phyloP scores from a whole-genome alignment of 64 coral and sea anemone species.

The Anthopleura sola region DNA sequence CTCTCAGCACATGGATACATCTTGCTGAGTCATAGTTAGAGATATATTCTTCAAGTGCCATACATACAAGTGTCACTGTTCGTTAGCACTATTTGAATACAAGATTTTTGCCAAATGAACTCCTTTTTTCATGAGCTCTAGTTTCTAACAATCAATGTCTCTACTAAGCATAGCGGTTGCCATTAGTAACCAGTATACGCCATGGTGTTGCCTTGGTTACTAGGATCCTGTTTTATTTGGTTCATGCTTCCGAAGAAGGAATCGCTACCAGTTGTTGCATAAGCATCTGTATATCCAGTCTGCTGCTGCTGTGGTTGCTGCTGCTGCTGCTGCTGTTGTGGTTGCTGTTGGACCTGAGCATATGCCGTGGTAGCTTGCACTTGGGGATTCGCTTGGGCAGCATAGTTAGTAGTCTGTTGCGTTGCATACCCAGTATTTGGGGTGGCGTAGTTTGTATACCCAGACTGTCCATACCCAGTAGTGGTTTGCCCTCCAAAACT shows the following conservation, averaged over 20 bases:
- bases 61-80: neutral
- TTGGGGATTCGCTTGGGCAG: conserved; percentile 16
- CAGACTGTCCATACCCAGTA: conserved; percentile 26
- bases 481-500: conserved; percentile 57
- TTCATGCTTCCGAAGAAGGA: conserved; percentile 79
- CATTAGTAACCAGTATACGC: conserved; percentile 9
- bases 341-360: conserved; percentile 55
- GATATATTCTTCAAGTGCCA: neutral
- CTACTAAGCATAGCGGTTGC: neutral
- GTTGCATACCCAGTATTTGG: conserved; percentile 31
- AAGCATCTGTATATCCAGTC: conserved; percentile 49
- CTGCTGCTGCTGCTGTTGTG: conserved; percentile 60
- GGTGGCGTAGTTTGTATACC: conserved; percentile 51
- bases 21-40: neutral
- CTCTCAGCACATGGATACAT: too few species aligned
- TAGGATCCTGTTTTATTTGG: conserved; percentile 74
- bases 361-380: conserved; percentile 52
- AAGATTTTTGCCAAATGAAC: neutral
- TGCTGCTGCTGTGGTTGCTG: conserved; percentile 44
- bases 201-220: neutral
- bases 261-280: conserved; percentile 42
- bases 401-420: conserved; percentile 50
- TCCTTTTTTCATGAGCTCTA: neutral
- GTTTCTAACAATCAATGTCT: neutral
- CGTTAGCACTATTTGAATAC: neutral